phyloP scores from a whole-genome alignment of 2,113 vertebrate genomes.

The Oceanites oceanicus region DNA sequence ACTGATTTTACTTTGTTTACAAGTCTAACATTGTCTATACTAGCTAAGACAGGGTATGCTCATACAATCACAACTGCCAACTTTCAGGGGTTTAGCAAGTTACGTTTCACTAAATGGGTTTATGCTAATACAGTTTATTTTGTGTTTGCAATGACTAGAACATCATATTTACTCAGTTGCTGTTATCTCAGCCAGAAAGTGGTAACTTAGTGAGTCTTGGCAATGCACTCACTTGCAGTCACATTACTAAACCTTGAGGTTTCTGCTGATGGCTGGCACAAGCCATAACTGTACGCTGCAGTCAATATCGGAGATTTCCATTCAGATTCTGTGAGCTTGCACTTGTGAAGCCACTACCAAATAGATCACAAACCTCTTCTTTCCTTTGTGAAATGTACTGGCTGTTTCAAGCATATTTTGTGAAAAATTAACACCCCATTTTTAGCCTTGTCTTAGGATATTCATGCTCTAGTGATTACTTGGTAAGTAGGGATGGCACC shows the following conservation, averaged over 20 bases:
- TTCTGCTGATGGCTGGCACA: not conserved
- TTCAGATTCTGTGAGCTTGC: not conserved
- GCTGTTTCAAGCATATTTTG: not conserved
- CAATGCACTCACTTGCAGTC: not conserved
- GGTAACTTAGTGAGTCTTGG: not conserved
- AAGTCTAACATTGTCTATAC: not conserved
- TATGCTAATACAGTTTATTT: not conserved
- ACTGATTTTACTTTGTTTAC: not conserved
- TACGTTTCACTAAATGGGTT: not conserved
- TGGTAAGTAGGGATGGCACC: not conserved
- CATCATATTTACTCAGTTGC: not conserved
- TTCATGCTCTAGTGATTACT: constrained; percentile 38
- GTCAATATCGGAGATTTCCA: not conserved
- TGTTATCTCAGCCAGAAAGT: not conserved
- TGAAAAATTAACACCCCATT: constrained; percentile 40
- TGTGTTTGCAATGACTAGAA: not conserved
- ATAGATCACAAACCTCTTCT: not conserved
- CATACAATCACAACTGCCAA: not conserved
- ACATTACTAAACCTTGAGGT: not conserved
- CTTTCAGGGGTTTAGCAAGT: not conserved
- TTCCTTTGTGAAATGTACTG: not conserved
- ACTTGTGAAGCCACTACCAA: not conserved
- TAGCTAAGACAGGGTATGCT: not conserved
- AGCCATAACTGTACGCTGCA: not conserved
- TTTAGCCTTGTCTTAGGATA: constrained; percentile 37